These are phyloP conservation scores for Microctonus brassicae DNA, from an alignment of 2,888 invertebrate species.

Conservation along the genomic window DNA sequence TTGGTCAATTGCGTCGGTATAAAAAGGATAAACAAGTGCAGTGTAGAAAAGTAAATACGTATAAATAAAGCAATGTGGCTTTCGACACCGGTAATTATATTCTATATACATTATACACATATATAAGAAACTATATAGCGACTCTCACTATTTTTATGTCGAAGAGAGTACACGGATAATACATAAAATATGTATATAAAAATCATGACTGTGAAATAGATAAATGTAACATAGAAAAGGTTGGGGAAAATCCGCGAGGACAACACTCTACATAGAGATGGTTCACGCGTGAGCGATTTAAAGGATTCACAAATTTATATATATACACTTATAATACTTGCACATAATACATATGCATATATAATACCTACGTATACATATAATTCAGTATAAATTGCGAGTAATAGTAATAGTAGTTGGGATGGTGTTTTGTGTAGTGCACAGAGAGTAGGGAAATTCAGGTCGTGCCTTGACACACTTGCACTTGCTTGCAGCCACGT, in stretches of 20 bases:
- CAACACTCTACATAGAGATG: background rate
- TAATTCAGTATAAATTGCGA: background rate
- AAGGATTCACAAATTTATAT: constrained; percentile 24
- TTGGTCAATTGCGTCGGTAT: constrained; percentile 32
- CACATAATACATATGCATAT: background rate
- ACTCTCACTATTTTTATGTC: constrained; percentile 53
- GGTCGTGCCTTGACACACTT: constrained; percentile 70
- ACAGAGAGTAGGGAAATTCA: constrained; percentile 68
- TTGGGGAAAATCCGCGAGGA: constrained; percentile 16
- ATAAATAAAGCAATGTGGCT: constrained; percentile 47
- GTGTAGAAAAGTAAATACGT: constrained; percentile 26
- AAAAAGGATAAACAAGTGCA: too few relatives aligned
- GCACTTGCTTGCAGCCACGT: constrained; percentile 65
- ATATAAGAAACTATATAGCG: background rate
- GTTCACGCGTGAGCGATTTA: background rate
- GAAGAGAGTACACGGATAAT: constrained; percentile 23
- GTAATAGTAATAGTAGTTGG: constrained; percentile 11
- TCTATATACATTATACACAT: background rate
- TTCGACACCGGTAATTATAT: constrained; percentile 40
- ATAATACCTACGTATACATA: constrained; percentile 9
- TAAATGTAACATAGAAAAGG: constrained; percentile 11
- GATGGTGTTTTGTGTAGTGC: constrained; percentile 32
- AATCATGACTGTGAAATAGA: background rate
- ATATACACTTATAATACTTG: background rate
- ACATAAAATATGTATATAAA: background rate